phyloP scores from a whole-genome alignment of 2,888 invertebrate genomes.

The Drosophila birchii region DNA sequence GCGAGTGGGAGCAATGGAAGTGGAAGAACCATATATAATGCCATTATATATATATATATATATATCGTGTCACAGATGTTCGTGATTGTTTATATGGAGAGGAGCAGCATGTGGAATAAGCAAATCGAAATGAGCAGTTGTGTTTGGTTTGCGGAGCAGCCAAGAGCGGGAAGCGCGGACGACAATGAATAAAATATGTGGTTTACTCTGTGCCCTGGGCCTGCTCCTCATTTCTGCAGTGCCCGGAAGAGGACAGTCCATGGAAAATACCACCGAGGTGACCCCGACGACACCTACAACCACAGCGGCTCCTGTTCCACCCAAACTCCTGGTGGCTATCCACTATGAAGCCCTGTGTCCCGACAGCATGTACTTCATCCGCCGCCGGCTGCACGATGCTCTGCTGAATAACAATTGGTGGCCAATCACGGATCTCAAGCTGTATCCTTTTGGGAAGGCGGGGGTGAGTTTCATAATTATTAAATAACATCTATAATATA shows the following conservation, averaged over 20 bases:
- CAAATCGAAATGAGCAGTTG: slow-evolving; percentile 54
- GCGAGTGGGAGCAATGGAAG: slow-evolving; percentile 6
- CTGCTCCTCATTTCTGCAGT: slow-evolving; percentile 24
- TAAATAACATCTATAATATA: no score
- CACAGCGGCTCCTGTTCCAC: not conserved
- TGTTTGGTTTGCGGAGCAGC: slow-evolving; percentile 57
- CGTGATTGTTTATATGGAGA: slow-evolving; percentile 16
- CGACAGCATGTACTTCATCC: slow-evolving; percentile 82
- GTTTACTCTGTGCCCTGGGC: slow-evolving; percentile 12
- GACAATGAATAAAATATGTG: slow-evolving; percentile 41
- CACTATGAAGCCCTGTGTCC: slow-evolving; percentile 84
- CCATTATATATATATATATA: slow-evolving; percentile 2
- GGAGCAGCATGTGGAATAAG: slow-evolving; percentile 11
- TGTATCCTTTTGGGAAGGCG: slow-evolving; percentile 84
- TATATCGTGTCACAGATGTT: slow-evolving; percentile 14
- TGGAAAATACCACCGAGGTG: slow-evolving; percentile 21
- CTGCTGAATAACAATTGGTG: slow-evolving; percentile 72
- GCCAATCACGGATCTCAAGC: slow-evolving; percentile 71
- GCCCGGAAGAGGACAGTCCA: slow-evolving; percentile 9
- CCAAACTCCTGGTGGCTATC: slow-evolving; percentile 74
- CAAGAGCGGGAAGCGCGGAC: slow-evolving; percentile 27
- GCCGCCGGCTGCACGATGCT: slow-evolving; percentile 70
- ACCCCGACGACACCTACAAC: not conserved
- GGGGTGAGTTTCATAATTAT: slow-evolving; percentile 55
- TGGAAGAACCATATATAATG: slow-evolving; percentile 12